These are phyloP conservation scores for Oligia strigilis DNA, from an alignment of 2,888 invertebrate species.

Conservation along the genomic window DNA sequence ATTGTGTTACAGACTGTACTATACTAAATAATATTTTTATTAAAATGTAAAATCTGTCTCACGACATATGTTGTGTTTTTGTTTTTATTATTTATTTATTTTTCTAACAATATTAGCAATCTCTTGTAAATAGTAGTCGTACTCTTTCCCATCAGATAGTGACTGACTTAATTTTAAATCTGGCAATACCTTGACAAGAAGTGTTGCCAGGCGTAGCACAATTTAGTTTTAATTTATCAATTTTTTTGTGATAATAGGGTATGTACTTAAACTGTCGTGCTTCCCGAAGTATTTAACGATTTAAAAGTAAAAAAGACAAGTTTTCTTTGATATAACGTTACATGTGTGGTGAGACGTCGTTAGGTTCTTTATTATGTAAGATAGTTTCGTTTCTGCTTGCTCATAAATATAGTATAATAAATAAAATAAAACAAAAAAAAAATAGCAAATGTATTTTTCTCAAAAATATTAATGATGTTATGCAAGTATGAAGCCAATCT, in stretches of 20 bases:
- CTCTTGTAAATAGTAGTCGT: conserved; percentile 81
- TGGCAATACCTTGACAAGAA: conserved; percentile 72
- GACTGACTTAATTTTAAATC: conserved; percentile 74
- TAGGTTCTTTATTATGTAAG: conserved; percentile 79
- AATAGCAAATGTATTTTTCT: conserved; percentile 42
- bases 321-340: conserved; percentile 82
- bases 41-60: conserved; percentile 84
- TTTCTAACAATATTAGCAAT: conserved; percentile 72
- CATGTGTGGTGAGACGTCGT: conserved; percentile 91
- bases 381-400: conserved; percentile 80
- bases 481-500: conserved; percentile 81
- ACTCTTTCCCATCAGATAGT: conserved; percentile 89
- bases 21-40: conserved; percentile 48
- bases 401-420: conserved; percentile 47
- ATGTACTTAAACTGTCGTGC: conserved; percentile 83
- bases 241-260: conserved; percentile 89
- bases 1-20: conserved; percentile 59
- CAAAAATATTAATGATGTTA: conserved; percentile 35
- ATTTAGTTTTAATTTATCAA: conserved; percentile 84
- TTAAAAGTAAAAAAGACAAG: conserved; percentile 78
- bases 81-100: conserved; percentile 67
- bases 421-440: conserved; percentile 36
- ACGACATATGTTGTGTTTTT: conserved; percentile 89
- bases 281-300: conserved; percentile 71
- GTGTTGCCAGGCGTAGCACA: conserved; percentile 83